Base-by-base conservation (phyloP, 2,888 invertebrate genomes). In the Tinea semifulvella region DNA sequence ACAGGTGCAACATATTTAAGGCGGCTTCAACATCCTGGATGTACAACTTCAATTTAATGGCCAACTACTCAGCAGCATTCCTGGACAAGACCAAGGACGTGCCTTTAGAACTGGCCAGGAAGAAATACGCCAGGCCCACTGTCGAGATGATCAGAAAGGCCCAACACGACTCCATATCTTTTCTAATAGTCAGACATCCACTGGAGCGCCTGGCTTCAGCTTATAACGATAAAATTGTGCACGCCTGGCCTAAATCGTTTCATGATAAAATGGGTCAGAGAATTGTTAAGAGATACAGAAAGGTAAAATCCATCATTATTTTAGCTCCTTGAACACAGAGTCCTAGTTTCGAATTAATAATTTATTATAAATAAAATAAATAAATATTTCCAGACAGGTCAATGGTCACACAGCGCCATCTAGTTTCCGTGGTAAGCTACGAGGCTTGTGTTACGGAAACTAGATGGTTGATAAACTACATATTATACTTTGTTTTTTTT, bases 21-120 rank as follows among this genome's bases (percentile, higher is more conserved):
- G 90, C 91, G 3, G 91, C 91, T 2, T 93, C 93, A n/a, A 92
- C 93, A 13, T 92, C 93, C 0, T 94, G 94, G 93, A 92, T 94
- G 89, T 92, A 92, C 72, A 93, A 93, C 72, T 93, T 94, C 71
- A 92, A 93, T 68, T 73, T 92, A 44, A 85, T 94, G 68, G 92
- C 92, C 6, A 93, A 93, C 56, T 92, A 92, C 68, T 86, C 88
- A 47, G 87, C 90, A 7, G 85, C 86, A 44, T 92, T 89, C 72
- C 75, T 92, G 54, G 88, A 87, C 61, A 88, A 88, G 58, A 91
- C 89, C 46, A 90, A 90, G 64, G 84, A 89, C 58, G 91, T 92
- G 43, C 90, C 91, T 42, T 80, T 93, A 51, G 87, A 88, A 52
- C 68, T 92, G 58, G 93, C 93, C 3, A 83, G 93, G 53, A 89